Percentiles rank a stretch among this genome's conserved stretches.
These are phyloP conservation scores for Bombus confusus DNA, from an alignment of 1,140 invertebrate species.

Conservation along the genomic window DNA sequence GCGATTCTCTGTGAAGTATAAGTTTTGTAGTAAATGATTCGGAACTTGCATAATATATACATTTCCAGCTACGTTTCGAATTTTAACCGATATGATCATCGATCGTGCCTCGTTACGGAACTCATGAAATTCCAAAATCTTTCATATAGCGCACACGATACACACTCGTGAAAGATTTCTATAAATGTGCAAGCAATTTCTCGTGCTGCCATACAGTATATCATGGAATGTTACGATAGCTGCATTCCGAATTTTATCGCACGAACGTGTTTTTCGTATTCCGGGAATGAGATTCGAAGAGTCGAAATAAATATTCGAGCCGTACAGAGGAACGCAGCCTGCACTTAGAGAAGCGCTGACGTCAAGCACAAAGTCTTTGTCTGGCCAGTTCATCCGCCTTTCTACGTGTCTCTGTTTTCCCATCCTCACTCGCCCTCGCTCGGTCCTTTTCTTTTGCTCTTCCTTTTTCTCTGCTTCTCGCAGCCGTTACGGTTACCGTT, in stretches of 20 bases:
- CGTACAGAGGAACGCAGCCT: background rate
- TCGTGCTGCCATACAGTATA: background rate
- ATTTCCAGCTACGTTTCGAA: too few species aligned
- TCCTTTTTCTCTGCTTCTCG: constrained; percentile 9
- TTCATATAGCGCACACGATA: too few species aligned
- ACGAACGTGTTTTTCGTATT: constrained; percentile 8
- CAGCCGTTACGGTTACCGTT: constrained; percentile 54
- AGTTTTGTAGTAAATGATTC: too few species aligned
- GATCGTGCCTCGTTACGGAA: too few species aligned
- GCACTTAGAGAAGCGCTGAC: constrained; percentile 28
- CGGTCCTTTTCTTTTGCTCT: background rate
- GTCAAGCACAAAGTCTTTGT: constrained; percentile 40
- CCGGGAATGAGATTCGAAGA: background rate
- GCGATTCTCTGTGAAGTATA: too few species aligned
- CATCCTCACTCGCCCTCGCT: background rate
- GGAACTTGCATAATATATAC: too few species aligned
- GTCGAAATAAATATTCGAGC: constrained; percentile 29
- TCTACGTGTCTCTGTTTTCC: constrained; percentile 15
- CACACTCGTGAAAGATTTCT: too few species aligned
- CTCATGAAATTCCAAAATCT: too few species aligned
- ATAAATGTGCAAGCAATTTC: background rate
- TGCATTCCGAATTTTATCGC: background rate
- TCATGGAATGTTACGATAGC: background rate
- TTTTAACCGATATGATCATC: too few species aligned
- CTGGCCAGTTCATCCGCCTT: constrained; percentile 44